Evolutionary conservation across 2,888 invertebrate species (phyloP).

Genomic region (Ferdinandea cuprea): DNA sequence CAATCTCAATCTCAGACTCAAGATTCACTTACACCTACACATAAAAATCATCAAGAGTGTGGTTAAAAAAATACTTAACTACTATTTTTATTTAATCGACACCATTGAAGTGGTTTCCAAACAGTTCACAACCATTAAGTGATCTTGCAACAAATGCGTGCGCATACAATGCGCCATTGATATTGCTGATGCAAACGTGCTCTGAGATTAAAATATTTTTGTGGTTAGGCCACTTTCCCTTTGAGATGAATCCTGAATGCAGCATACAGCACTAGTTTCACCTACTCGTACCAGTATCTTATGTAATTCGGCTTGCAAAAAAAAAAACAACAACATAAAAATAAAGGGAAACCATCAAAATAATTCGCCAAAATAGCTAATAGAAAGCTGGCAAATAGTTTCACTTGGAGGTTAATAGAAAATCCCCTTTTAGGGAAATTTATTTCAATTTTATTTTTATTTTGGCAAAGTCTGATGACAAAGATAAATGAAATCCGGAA

Average conservation of each 20-base stretch:
- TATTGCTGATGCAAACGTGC: conserved; percentile 44
- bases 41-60: no score
- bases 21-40: no score
- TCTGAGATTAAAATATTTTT: conserved; percentile 6
- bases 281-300: conserved; percentile 19
- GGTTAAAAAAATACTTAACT: conserved; percentile 7
- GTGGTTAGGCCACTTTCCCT: conserved; percentile 48
- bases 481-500: conserved; percentile 11
- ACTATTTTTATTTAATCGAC: not conserved
- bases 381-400: conserved; percentile 13
- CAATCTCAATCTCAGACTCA: not conserved
- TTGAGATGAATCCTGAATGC: conserved; percentile 46
- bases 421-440: conserved; percentile 26
- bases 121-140: not conserved
- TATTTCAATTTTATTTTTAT: not conserved
- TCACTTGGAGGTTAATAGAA: conserved; percentile 26
- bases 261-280: conserved; percentile 31
- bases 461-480: conserved; percentile 23
- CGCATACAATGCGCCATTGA: not conserved
- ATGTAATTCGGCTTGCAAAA: conserved; percentile 10
- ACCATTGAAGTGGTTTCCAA: not conserved
- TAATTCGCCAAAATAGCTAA: conserved; percentile 15
- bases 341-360: conserved; percentile 29
- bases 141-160: not conserved
- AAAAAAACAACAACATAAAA: no score